These are phyloP conservation scores for Lysiphlebus fabarum DNA, from an alignment of 1,140 invertebrate species.

Conservation along the genomic window DNA sequence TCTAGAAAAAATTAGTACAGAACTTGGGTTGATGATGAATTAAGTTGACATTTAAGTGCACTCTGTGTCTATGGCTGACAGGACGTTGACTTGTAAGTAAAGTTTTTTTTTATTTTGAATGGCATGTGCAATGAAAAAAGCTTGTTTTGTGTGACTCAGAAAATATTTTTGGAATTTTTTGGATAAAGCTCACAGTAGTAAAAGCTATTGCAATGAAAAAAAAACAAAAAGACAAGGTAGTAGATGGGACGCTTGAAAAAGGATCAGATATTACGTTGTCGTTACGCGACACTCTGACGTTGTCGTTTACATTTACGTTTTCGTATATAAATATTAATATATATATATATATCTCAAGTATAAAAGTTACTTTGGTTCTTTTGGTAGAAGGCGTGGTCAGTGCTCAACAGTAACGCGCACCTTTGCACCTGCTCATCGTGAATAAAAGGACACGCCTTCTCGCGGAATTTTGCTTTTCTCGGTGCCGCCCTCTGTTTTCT, in stretches of 20 bases:
- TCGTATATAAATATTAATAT: background rate
- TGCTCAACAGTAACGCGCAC: slow-evolving; percentile 45
- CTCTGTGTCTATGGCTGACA: slow-evolving; percentile 13
- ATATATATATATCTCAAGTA: slow-evolving; percentile 3
- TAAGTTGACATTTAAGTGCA: slow-evolving; percentile 21
- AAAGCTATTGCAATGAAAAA: background rate
- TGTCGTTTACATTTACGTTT: slow-evolving; percentile 4
- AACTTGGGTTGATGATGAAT: slow-evolving; percentile 5
- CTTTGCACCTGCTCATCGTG: slow-evolving; percentile 52
- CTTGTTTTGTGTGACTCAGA: too few species aligned
- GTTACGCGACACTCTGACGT: slow-evolving; percentile 41
- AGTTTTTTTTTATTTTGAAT: background rate
- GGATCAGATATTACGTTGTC: slow-evolving; percentile 26
- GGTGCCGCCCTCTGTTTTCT: slow-evolving; percentile 9
- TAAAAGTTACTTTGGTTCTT: background rate
- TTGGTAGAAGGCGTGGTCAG: slow-evolving; percentile 48
- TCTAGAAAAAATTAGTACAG: background rate
- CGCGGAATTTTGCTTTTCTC: slow-evolving; percentile 43
- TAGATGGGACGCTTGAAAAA: background rate
- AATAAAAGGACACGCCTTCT: slow-evolving; percentile 49
- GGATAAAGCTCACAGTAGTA: too few species aligned
- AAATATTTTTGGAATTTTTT: too few species aligned
- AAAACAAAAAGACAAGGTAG: slow-evolving; percentile 1
- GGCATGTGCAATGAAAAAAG: background rate
- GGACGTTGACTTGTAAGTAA: slow-evolving; percentile 26